phyloP scores from a whole-genome alignment of 1,140 invertebrate genomes.

The Palaemon carinicauda region DNA sequence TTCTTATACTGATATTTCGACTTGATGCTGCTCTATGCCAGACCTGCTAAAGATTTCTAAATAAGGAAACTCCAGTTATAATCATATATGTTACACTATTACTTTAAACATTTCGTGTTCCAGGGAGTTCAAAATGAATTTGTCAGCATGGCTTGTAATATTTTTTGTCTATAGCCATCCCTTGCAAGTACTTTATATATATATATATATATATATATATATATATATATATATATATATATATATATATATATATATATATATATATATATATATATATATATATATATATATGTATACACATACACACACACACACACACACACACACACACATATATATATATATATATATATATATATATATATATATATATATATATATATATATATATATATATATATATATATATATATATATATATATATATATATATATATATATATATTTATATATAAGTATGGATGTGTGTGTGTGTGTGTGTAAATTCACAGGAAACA shows the following conservation, averaged over 20 bases:
- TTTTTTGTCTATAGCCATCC: too few species aligned
- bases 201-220: constrained; percentile 23
- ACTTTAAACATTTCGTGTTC: too few species aligned
- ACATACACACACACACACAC: not conserved
- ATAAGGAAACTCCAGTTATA: too few species aligned
- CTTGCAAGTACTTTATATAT: too few species aligned
- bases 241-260: constrained; percentile 23
- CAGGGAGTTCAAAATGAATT: too few species aligned
- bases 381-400: constrained; percentile 23
- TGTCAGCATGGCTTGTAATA: too few species aligned
- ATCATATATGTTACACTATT: too few species aligned
- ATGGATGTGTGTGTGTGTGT: too few species aligned
- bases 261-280: constrained; percentile 23
- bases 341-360: constrained; percentile 23
- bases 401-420: constrained; percentile 22
- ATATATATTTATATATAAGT: constrained; percentile 19
- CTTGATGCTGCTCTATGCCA: too few species aligned
- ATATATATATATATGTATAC: not conserved
- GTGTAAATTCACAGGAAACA: too few species aligned
- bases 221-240: constrained; percentile 23
- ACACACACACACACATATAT: constrained; percentile 3
- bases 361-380: constrained; percentile 23
- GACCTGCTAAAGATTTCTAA: too few species aligned
- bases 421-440: constrained; percentile 19
- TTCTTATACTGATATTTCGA: too few species aligned